Conservation (phyloP, 2,113 vertebrate species). For the Lontra canadensis region DNA sequence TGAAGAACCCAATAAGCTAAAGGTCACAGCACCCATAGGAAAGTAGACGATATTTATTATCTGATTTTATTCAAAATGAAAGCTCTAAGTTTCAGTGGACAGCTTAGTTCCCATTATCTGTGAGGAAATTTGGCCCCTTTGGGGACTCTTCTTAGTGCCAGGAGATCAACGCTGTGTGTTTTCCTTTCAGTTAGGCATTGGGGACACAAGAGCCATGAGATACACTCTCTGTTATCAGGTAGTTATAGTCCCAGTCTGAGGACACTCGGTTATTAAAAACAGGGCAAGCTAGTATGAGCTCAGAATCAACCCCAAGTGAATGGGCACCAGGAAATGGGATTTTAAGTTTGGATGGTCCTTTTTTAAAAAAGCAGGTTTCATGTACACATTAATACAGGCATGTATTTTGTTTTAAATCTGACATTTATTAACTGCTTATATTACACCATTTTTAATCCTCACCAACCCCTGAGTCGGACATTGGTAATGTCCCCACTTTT, state of each 20-base stretch:
- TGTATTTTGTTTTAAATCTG: neutral
- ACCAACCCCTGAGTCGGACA: neutral
- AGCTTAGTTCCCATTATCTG: neutral
- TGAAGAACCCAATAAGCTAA: conserved; percentile 29
- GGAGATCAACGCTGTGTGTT: neutral
- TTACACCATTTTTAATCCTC: neutral
- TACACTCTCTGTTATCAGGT: neutral
- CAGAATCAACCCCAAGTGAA: neutral
- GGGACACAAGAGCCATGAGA: neutral
- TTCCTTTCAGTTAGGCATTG: neutral
- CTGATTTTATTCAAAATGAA: neutral
- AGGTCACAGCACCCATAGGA: fast-evolving
- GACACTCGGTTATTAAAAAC: neutral
- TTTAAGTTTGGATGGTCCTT: neutral
- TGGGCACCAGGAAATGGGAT: neutral
- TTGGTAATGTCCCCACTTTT: neutral
- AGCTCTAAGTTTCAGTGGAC: neutral
- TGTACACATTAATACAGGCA: neutral
- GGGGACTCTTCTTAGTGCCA: neutral
- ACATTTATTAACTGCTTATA: neutral
- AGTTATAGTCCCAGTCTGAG: neutral
- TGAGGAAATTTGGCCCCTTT: neutral
- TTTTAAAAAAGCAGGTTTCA: neutral
- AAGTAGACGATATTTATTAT: neutral
- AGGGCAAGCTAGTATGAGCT: neutral